phyloP scores from a whole-genome alignment of 1,140 invertebrate genomes.

The Platorchestia sp. region DNA sequence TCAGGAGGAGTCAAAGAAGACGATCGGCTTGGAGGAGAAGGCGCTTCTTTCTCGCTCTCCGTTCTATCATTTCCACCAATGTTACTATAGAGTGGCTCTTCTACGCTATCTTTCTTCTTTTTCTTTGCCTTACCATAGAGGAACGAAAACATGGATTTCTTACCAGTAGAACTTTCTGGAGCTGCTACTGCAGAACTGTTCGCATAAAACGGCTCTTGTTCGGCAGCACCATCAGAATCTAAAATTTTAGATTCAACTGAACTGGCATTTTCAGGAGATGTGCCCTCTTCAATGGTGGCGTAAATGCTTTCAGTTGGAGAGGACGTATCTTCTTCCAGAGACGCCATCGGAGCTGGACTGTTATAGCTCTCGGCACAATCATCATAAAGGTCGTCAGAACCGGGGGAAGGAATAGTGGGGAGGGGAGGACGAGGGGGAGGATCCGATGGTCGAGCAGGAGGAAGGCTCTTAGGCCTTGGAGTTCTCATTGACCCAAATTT shows the following conservation, averaged over 20 bases:
- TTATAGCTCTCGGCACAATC: slow-evolving; percentile 65
- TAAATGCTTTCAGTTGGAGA: slow-evolving; percentile 64
- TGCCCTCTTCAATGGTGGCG: slow-evolving; percentile 67
- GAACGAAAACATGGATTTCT: slow-evolving; percentile 66
- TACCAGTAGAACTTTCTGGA: slow-evolving; percentile 57
- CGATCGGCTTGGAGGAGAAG: slow-evolving; percentile 56
- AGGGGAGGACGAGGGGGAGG: slow-evolving; percentile 66
- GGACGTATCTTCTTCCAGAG: slow-evolving; percentile 60
- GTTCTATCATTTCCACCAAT: slow-evolving; percentile 6
- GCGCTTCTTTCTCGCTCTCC: slow-evolving; percentile 46
- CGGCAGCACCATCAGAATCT: slow-evolving; percentile 3
- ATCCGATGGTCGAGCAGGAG: slow-evolving; percentile 65
- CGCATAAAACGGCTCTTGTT: slow-evolving; percentile 35
- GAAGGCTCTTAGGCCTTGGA: slow-evolving; percentile 66
- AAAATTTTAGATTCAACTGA: slow-evolving; percentile 45
- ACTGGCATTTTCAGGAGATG: slow-evolving; percentile 59
- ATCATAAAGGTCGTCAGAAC: slow-evolving; percentile 65
- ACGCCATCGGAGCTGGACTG: slow-evolving; percentile 58
- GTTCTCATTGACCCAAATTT: slow-evolving; percentile 67
- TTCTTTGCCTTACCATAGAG: slow-evolving; percentile 66
- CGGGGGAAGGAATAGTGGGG: slow-evolving; percentile 65
- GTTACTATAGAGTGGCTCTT: slow-evolving; percentile 62
- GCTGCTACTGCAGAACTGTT: slow-evolving; percentile 60
- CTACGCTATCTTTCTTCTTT: slow-evolving; percentile 63
- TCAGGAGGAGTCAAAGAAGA: slow-evolving; percentile 59